phyloP scores from a whole-genome alignment of 2,888 invertebrate genomes.

The Andrena fulva region DNA sequence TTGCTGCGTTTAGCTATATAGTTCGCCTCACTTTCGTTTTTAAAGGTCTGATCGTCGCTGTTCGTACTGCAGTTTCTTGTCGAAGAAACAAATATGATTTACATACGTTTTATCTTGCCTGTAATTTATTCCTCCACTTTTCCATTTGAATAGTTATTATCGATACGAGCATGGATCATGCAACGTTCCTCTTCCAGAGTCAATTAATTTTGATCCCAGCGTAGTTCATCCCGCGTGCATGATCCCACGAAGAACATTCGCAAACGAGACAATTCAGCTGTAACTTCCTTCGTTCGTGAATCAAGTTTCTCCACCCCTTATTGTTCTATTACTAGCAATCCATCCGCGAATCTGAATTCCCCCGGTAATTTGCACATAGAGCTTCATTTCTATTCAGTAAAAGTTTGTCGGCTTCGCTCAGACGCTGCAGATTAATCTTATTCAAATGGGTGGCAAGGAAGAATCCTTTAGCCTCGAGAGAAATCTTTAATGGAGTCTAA shows the following conservation, averaged over 20 bases:
- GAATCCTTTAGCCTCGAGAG: not conserved
- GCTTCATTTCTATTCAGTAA: conserved; percentile 39
- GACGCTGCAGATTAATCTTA: not conserved
- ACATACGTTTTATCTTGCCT: too few species aligned
- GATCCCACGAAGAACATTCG: not conserved
- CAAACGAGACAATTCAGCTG: conserved; percentile 2
- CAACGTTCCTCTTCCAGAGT: too few species aligned
- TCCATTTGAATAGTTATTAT: conserved; percentile 28
- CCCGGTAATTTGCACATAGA: conserved; percentile 13
- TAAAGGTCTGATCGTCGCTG: conserved; percentile 72
- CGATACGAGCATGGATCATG: not conserved
- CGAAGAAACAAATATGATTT: too few species aligned
- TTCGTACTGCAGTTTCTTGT: not conserved
- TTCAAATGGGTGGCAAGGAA: not conserved
- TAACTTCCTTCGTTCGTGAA: conserved; percentile 10
- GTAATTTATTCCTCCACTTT: not conserved
- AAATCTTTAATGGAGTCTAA: not conserved
- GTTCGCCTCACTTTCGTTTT: conserved; percentile 73
- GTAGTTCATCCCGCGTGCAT: not conserved
- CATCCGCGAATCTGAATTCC: not conserved
- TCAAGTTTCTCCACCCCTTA: conserved; percentile 11
- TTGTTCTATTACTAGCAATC: conserved; percentile 1
- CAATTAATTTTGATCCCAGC: not conserved
- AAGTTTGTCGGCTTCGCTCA: conserved; percentile 16
- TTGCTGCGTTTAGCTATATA: conserved; percentile 28